Base-by-base conservation (phyloP, 2,113 vertebrate genomes). In the Theristicus caerulescens region DNA sequence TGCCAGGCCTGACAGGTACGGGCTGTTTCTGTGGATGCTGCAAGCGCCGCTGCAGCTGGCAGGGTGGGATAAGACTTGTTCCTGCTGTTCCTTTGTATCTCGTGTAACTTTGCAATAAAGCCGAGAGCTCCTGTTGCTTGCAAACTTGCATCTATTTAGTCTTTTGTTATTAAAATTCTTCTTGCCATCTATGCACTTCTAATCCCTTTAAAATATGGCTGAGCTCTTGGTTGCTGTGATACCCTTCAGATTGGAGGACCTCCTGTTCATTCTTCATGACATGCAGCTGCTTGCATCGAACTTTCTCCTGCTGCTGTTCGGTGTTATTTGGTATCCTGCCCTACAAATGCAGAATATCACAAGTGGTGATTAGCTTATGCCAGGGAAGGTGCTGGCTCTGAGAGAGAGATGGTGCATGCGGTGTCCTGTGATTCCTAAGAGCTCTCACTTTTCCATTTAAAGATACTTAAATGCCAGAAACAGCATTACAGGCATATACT, bases 151-250 rank as follows among this genome's bases (percentile, higher is more conserved):
- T 69, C 42, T 80, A 15, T 71, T 94, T 44, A 70, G 31, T 6
- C 80, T 83, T 92, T 94, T 93, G 77, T 83, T 83, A 95, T 94
- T 71, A 80, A 92, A 94, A 95, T 94, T 73, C 36, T 49, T 36
- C 46, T 52, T 64, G 46, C n/a, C 26, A 5, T 83, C 46, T 82
- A 12, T 13, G 57, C 17, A 10, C 10, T 58, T 64, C 51, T 93
- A 88, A 90, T 83, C 76, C 38, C 46, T 67, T 61, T 62, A 47
- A 70, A 80, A 51, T 7, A 16, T 0, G 34, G 58, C 64, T 34
- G 76, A 31, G 55, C 17, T 58, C 31, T n/a, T 2, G 25, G 90
- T 93, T 80, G 88, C 76, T 31, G 82, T 4, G 71, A 36, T 61
- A 62, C 18, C 31, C 42, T 36, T 5, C 11, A 71, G 79, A 51